Evolutionary conservation across 53 echinoderm and acorn worm species (phyloP).

Genomic region (Actinopyga echinites): DNA sequence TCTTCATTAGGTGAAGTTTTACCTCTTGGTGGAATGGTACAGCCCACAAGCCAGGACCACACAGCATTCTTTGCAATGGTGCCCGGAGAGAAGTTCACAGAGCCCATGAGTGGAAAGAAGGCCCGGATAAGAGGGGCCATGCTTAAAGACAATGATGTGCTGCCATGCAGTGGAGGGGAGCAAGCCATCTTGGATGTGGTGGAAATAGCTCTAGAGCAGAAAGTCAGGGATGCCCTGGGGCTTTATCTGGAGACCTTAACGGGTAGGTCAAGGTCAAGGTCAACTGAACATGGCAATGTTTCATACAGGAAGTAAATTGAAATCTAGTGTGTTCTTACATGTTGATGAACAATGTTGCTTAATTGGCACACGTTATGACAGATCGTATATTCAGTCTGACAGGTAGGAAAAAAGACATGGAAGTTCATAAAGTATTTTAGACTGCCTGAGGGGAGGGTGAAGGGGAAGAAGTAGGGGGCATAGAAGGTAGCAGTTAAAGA

Average conservation of each 20-base stretch:
- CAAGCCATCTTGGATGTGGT: slow-evolving; percentile 79
- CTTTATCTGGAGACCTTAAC: slow-evolving; percentile 74
- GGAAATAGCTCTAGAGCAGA: slow-evolving; percentile 71
- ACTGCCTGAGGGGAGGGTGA: too few relatives aligned
- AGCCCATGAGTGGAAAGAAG: slow-evolving; percentile 82
- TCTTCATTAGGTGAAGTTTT: slow-evolving; percentile 77
- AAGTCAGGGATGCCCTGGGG: slow-evolving; percentile 68
- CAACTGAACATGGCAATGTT: too few relatives aligned
- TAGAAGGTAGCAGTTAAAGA: too few relatives aligned
- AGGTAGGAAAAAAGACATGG: too few relatives aligned
- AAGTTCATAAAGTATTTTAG: too few relatives aligned
- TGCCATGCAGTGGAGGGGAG: slow-evolving; percentile 85
- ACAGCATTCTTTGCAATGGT: slow-evolving; percentile 87
- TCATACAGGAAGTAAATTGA: too few relatives aligned
- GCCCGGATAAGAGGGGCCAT: slow-evolving; percentile 74
- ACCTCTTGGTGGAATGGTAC: slow-evolving; percentile 86
- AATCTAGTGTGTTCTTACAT: too few relatives aligned
- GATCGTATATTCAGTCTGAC: too few relatives aligned
- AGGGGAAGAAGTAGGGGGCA: too few relatives aligned
- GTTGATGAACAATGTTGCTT: too few relatives aligned
- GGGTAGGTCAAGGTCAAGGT: slow-evolving; percentile 41
- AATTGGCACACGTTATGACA: too few relatives aligned
- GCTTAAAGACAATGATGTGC: slow-evolving; percentile 71
- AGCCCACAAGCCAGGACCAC: slow-evolving; percentile 66
- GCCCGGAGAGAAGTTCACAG: slow-evolving; percentile 71